A percentile compares a stretch with the other conserved stretches of the same genome.
Conservation (phyloP, 2,888 invertebrate genomes). For the Sphecodes monilicornis region DNA sequence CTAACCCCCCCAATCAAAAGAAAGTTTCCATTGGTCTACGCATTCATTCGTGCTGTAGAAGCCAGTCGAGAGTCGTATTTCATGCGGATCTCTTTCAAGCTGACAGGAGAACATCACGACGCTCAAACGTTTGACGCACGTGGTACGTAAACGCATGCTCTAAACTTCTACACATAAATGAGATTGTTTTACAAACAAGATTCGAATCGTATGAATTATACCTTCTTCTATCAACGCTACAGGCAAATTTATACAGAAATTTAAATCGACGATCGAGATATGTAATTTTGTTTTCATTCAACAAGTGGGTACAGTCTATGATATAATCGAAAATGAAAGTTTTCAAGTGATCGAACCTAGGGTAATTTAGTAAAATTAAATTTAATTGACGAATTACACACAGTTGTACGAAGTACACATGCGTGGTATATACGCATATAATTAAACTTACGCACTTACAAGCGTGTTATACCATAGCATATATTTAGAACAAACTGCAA, state of each 20-base stretch:
- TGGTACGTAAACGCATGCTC: conserved; percentile 54
- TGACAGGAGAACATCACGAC: conserved; percentile 44
- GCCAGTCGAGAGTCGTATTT: conserved; percentile 63
- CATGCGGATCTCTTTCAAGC: conserved; percentile 42
- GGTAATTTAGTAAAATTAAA: conserved; percentile 6
- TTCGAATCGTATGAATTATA: not conserved
- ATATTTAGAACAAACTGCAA: not conserved
- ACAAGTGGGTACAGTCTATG: conserved; percentile 39
- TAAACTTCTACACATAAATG: conserved; percentile 22
- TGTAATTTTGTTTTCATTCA: conserved; percentile 30
- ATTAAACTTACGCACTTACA: not conserved
- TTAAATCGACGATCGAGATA: not conserved
- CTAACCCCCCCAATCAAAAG: conserved; percentile 70
- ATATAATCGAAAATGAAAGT: conserved; percentile 16
- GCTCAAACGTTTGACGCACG: conserved; percentile 51
- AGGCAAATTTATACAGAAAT: not conserved
- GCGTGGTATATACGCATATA: not conserved
- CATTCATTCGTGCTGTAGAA: conserved; percentile 73
- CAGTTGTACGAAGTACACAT: not conserved
- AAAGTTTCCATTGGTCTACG: conserved; percentile 74
- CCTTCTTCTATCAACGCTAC: not conserved
- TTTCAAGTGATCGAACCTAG: conserved; percentile 8
- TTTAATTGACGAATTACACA: not conserved
- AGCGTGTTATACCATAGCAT: not conserved
- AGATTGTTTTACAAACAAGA: not conserved